phyloP scores from a whole-genome alignment of 1,140 invertebrate genomes.

The Bombus sylvicola region DNA sequence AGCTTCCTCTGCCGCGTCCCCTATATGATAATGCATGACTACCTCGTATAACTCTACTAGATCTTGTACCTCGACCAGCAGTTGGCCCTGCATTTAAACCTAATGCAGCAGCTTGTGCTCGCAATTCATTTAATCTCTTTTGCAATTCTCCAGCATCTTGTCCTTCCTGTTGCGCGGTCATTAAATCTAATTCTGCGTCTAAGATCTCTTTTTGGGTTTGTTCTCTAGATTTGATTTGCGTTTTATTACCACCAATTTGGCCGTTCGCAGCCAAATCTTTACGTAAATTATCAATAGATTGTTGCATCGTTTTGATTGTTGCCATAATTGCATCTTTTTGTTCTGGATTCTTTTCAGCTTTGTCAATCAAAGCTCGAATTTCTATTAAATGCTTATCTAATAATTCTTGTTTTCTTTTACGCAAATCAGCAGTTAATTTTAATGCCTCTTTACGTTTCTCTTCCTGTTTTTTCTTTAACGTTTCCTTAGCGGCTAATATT shows the following conservation, averaged over 20 bases:
- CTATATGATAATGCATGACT: conserved; percentile 73
- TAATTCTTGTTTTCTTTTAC: conserved; percentile 90
- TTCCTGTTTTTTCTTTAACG: conserved; percentile 86
- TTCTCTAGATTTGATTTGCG: conserved; percentile 83
- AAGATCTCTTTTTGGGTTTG: conserved; percentile 92
- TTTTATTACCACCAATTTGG: conserved; percentile 65
- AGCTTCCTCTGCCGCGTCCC: conserved; percentile 78
- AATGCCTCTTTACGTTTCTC: conserved; percentile 87
- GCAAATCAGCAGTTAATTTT: conserved; percentile 88
- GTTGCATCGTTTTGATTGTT: conserved; percentile 90
- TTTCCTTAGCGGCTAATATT: conserved; percentile 85
- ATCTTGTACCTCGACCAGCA: conserved; percentile 66
- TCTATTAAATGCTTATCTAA: conserved; percentile 91
- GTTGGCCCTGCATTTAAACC: conserved; percentile 72
- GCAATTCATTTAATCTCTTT: conserved; percentile 88
- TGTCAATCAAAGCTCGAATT: conserved; percentile 89
- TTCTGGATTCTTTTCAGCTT: conserved; percentile 88
- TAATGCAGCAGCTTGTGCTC: conserved; percentile 84
- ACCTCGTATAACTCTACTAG: conserved; percentile 71
- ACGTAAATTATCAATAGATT: conserved; percentile 89
- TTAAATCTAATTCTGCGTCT: conserved; percentile 94
- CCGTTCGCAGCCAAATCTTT: conserved; percentile 85
- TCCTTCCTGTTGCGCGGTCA: conserved; percentile 91
- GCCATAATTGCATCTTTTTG: conserved; percentile 88
- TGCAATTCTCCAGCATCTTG: conserved; percentile 89